Conservation (phyloP, 2,888 invertebrate species). For the Drosophila subquinaria region DNA sequence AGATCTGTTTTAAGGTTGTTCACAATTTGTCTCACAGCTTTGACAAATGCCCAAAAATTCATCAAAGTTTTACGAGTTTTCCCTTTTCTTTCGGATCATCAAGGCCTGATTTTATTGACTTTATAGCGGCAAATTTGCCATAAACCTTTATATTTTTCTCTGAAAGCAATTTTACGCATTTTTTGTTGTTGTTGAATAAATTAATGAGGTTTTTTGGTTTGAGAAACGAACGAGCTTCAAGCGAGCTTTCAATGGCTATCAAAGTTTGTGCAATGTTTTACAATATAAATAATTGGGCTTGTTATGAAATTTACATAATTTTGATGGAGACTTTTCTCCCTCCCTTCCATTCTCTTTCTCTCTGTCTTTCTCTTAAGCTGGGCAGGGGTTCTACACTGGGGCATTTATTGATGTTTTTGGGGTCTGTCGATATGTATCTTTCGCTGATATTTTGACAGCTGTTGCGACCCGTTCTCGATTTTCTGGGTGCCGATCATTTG, state of each 20-base stretch:
- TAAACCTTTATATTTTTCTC: constrained; percentile 39
- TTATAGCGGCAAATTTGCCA: constrained; percentile 53
- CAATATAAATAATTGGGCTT: constrained; percentile 58
- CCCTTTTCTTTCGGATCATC: constrained; percentile 36
- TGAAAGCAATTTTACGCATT: constrained; percentile 51
- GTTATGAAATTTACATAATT: constrained; percentile 67
- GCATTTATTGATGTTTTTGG: constrained; percentile 5
- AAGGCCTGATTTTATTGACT: constrained; percentile 21
- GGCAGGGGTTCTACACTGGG: constrained; percentile 35
- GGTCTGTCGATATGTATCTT: constrained; percentile 31
- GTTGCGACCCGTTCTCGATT: constrained; percentile 44
- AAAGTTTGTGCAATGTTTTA: constrained; percentile 59
- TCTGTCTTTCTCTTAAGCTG: not conserved
- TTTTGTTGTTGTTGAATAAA: constrained; percentile 37
- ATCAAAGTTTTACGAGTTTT: constrained; percentile 51
- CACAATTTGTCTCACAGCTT: constrained; percentile 47
- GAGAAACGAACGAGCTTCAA: constrained; percentile 6
- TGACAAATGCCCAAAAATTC: constrained; percentile 54
- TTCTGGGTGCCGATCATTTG: constrained; percentile 48
- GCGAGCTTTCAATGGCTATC: constrained; percentile 32
- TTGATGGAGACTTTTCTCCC: constrained; percentile 11
- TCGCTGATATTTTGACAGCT: constrained; percentile 43
- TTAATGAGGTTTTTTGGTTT: constrained; percentile 28
- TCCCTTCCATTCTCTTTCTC: not conserved
- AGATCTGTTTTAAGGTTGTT: constrained; percentile 9